A percentile compares a stretch with the other conserved stretches of the same genome.
These are phyloP conservation scores for Pseudopodoces humilis DNA, from an alignment of 2,113 vertebrate genomes.

Conservation along the genomic window DNA sequence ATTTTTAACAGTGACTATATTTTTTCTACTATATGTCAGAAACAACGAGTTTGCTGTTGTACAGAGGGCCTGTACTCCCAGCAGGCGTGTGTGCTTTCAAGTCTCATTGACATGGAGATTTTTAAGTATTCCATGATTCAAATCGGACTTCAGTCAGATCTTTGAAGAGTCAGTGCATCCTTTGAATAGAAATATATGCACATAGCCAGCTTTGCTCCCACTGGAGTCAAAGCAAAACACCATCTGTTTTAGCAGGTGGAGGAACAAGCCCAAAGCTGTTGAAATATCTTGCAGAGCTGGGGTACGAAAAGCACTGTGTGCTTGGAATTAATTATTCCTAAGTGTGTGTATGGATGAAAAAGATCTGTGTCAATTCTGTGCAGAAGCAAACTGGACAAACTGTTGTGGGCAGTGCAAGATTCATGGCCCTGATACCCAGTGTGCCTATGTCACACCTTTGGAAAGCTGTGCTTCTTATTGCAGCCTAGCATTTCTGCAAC, in stretches of 20 bases:
- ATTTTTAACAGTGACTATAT: background rate
- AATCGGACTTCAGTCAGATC: background rate
- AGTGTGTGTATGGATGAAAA: background rate
- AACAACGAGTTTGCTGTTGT: conserved; percentile 23
- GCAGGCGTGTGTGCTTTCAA: background rate
- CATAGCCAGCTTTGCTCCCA: conserved; percentile 33
- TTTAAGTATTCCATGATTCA: conserved; percentile 18
- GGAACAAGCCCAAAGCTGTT: conserved; percentile 24
- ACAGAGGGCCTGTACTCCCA: background rate
- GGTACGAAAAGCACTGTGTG: background rate
- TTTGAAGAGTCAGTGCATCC: conserved; percentile 50
- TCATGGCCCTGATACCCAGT: background rate
- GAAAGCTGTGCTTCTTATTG: background rate
- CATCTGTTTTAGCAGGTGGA: conserved; percentile 63
- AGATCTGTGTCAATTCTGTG: background rate
- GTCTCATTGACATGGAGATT: background rate
- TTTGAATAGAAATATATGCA: conserved; percentile 37
- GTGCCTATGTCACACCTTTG: background rate
- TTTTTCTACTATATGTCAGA: background rate
- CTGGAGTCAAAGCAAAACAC: conserved; percentile 60
- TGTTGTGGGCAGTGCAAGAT: background rate
- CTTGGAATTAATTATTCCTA: background rate
- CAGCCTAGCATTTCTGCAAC: background rate
- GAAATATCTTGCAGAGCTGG: background rate
- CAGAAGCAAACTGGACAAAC: background rate